Evolutionary conservation across 2,113 vertebrate genomes (phyloP).

Genomic region (Theristicus caerulescens): DNA sequence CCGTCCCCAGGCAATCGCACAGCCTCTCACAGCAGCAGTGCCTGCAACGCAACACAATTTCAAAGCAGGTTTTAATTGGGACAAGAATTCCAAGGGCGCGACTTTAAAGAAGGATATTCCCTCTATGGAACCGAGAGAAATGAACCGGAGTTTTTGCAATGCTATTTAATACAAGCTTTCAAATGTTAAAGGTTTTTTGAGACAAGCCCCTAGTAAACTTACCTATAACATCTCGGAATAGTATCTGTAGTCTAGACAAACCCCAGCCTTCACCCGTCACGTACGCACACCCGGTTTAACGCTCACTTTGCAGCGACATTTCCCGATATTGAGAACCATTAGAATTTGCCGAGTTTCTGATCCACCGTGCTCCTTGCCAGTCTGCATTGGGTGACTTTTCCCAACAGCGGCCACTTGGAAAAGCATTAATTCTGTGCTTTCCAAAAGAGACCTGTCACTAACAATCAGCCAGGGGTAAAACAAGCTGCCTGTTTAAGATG

Average conservation of each 20-base stretch:
- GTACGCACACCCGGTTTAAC: neutral
- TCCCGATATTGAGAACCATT: neutral
- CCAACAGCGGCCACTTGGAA: neutral
- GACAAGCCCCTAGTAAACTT: neutral
- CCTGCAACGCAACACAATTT: neutral
- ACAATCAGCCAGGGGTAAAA: neutral
- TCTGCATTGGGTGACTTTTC: neutral
- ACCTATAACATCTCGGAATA: neutral
- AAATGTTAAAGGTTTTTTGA: neutral
- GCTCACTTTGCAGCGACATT: neutral
- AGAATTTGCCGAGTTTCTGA: neutral
- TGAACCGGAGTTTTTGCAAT: neutral
- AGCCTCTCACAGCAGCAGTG: neutral
- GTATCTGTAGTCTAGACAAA: neutral
- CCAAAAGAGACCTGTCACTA: neutral
- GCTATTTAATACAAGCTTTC: neutral
- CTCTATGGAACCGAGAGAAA: neutral
- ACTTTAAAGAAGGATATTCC: neutral
- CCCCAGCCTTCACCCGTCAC: neutral
- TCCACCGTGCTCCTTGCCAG: neutral
- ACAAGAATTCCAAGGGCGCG: neutral
- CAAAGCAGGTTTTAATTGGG: neutral
- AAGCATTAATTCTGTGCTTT: neutral
- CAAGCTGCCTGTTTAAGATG: neutral
- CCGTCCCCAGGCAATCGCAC: fast-evolving